These are phyloP conservation scores for Bufotes viridis DNA, from an alignment of 2,797 vertebrate species.

Conservation along the genomic window DNA sequence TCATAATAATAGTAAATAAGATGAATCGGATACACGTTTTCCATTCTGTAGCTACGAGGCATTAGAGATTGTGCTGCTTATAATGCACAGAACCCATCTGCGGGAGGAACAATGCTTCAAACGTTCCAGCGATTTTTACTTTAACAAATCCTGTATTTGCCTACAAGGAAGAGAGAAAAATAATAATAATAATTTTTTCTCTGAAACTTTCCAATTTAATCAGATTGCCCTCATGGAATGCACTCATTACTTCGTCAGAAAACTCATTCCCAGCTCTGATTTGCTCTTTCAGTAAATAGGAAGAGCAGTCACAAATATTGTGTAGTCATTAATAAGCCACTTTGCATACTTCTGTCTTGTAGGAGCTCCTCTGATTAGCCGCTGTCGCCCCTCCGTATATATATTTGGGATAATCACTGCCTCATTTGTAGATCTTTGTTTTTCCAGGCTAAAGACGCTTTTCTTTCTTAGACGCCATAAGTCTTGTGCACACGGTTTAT, in stretches of 20 bases:
- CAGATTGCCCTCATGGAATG: conserved; percentile 50
- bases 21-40: conserved; percentile 4
- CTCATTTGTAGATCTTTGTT: conserved; percentile 5
- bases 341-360: conserved; percentile 26
- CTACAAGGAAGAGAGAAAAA: conserved; percentile 32
- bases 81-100: neutral
- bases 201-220: conserved; percentile 56
- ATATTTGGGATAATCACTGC: conserved; percentile 2
- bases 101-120: conserved; percentile 29
- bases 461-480: neutral
- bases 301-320: conserved; percentile 10
- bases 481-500: neutral
- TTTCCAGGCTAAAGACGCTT: neutral
- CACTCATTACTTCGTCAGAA: conserved; percentile 48
- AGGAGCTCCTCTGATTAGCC: conserved; percentile 31
- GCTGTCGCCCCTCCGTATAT: neutral
- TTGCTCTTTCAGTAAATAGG: conserved; percentile 41
- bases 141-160: conserved; percentile 40
- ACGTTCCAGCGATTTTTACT: conserved; percentile 28
- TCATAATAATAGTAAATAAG: conserved; percentile 39
- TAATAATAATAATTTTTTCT: conserved; percentile 26
- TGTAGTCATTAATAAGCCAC: conserved; percentile 47
- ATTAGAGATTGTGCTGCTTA: conserved; percentile 19
- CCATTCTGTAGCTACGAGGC: conserved; percentile 23
- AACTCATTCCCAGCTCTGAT: conserved; percentile 44